Evolutionary conservation across 2,113 vertebrate genomes (phyloP).

Genomic region (Bubo blakistoni): DNA sequence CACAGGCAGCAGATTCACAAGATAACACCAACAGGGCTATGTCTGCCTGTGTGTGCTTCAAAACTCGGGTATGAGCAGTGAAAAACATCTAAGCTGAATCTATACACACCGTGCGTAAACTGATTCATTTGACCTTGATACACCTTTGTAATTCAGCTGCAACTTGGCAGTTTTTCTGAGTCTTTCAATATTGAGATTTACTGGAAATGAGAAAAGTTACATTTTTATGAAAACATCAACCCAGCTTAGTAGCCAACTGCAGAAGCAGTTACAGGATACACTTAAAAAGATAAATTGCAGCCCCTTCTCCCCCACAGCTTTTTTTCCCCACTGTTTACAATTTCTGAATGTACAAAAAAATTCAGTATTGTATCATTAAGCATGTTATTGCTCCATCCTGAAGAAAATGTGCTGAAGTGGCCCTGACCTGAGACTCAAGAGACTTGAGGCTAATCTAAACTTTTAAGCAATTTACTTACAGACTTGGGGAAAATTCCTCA

Average conservation of each 20-base stretch:
- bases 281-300: background rate
- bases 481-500: background rate
- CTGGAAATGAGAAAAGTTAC: background rate
- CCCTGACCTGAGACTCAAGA: slow-evolving; percentile 28
- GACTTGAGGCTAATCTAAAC: background rate
- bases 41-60: background rate
- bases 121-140: background rate
- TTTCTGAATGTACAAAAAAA: background rate
- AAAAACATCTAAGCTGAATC: background rate
- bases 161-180: background rate
- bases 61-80: background rate
- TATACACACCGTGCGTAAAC: background rate
- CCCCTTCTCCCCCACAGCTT: background rate
- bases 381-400: slow-evolving; percentile 5
- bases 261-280: background rate
- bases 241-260: background rate
- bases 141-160: background rate
- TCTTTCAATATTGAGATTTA: background rate
- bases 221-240: background rate
- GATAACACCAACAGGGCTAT: background rate
- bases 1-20: background rate
- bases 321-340: background rate
- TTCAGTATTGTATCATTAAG: background rate
- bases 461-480: slow-evolving; percentile 31
- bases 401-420: slow-evolving; percentile 25